A percentile compares a stretch with the other conserved stretches of the same genome.
These are phyloP conservation scores for Alitta virens DNA, from an alignment of 2,888 invertebrate species.

Conservation along the genomic window DNA sequence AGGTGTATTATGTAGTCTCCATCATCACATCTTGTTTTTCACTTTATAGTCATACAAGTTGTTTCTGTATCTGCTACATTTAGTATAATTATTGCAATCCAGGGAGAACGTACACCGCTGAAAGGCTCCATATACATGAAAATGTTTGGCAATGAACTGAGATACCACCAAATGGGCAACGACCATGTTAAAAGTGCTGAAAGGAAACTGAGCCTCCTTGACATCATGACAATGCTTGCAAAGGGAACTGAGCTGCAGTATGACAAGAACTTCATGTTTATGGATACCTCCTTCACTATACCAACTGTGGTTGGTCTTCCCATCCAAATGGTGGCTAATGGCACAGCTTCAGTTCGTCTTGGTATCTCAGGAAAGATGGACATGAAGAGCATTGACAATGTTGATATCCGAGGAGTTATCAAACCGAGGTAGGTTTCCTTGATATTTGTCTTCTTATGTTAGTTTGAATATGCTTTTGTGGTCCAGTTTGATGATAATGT, in stretches of 20 bases:
- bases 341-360: constrained; percentile 82
- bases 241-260: constrained; percentile 58
- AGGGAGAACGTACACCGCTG: constrained; percentile 1
- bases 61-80: too few species aligned
- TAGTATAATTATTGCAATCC: too few species aligned
- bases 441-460: constrained; percentile 67
- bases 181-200: not conserved
- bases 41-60: too few species aligned
- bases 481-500: too few species aligned
- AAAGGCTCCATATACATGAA: constrained; percentile 69
- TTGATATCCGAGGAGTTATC: constrained; percentile 75
- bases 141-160: constrained; percentile 81
- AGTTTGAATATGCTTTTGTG: too few species aligned
- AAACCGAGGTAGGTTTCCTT: constrained; percentile 71
- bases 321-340: constrained; percentile 78
- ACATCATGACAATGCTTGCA: constrained; percentile 63
- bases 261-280: constrained; percentile 71
- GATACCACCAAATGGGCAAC: constrained; percentile 72
- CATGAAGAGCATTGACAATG: constrained; percentile 63
- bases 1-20: too few species aligned
- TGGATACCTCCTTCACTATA: constrained; percentile 82
- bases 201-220: constrained; percentile 56
- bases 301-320: constrained; percentile 84
- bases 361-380: constrained; percentile 79
- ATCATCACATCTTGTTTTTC: too few species aligned